Evolutionary conservation across 2,797 vertebrate genomes (phyloP).

Genomic region (Heteromormyrus szaboi): DNA sequence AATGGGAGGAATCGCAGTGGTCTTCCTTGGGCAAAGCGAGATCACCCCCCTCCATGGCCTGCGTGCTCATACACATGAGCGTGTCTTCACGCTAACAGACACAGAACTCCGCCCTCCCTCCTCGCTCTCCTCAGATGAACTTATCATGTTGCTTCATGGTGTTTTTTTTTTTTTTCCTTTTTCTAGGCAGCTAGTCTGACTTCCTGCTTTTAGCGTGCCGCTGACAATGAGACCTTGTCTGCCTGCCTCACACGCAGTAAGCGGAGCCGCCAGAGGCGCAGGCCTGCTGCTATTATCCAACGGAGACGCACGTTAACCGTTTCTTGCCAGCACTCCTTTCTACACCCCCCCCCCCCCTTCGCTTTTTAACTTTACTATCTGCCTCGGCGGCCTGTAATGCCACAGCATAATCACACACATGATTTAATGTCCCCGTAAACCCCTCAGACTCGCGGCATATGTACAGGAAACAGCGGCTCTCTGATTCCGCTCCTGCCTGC

Average conservation of each 20-base stretch:
- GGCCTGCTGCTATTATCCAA: slow-evolving; percentile 2
- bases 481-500: background rate
- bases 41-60: background rate
- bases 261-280: slow-evolving; percentile 1
- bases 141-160: slow-evolving; percentile 69
- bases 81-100: slow-evolving; percentile 12
- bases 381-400: background rate
- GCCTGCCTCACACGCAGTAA: slow-evolving; percentile 18
- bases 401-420: background rate
- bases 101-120: slow-evolving; percentile 41
- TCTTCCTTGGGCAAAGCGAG: background rate
- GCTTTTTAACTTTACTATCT: background rate
- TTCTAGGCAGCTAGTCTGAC: slow-evolving; percentile 58
- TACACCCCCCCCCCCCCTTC: background rate
- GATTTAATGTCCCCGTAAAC: background rate
- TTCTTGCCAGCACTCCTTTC: background rate
- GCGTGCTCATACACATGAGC: background rate
- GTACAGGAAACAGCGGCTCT: background rate
- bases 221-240: slow-evolving; percentile 34
- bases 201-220: slow-evolving; percentile 59
- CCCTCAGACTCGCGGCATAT: background rate
- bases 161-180: slow-evolving; percentile 40
- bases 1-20: background rate
- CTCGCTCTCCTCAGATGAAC: slow-evolving; percentile 70
- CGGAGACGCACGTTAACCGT: background rate